Conservation (phyloP, 1,140 invertebrate species). For the Meteorus sp. region DNA sequence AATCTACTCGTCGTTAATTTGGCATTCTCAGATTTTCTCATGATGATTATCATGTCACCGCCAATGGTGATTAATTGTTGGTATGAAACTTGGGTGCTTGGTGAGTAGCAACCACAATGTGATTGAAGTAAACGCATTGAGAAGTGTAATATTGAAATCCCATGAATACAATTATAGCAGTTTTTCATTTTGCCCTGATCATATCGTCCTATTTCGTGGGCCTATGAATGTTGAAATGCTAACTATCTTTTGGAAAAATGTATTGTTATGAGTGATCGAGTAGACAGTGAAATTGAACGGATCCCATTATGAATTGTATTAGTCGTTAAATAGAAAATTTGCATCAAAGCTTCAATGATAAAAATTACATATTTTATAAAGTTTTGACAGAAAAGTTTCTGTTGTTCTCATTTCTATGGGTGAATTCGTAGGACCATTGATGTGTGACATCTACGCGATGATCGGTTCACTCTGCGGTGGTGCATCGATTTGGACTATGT, state of each 20-base stretch:
- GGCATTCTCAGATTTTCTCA: slow-evolving; percentile 84
- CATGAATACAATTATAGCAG: no score
- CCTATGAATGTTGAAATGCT: no score
- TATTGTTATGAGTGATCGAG: no score
- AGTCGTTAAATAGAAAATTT: no score
- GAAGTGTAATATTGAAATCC: no score
- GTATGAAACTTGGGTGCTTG: slow-evolving; percentile 83
- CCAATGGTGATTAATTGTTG: slow-evolving; percentile 87
- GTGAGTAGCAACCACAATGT: slow-evolving; percentile 50
- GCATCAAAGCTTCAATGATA: no score
- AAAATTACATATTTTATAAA: not conserved
- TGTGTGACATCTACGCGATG: slow-evolving; percentile 81
- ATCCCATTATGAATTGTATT: no score
- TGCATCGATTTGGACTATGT: slow-evolving; percentile 82
- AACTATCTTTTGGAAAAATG: no score
- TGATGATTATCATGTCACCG: slow-evolving; percentile 84
- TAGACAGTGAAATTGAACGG: no score
- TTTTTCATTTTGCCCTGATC: no score
- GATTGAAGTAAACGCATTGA: no score
- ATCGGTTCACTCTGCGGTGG: slow-evolving; percentile 79
- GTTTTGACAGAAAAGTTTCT: not conserved
- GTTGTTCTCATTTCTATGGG: slow-evolving; percentile 20
- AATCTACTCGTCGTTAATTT: slow-evolving; percentile 85
- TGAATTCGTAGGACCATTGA: slow-evolving; percentile 65
- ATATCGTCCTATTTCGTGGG: no score